Percentiles rank a stretch among this genome's conserved stretches.
These are phyloP conservation scores for Sarcophaga subvicina DNA, from an alignment of 2,888 invertebrate genomes.

Conservation along the genomic window DNA sequence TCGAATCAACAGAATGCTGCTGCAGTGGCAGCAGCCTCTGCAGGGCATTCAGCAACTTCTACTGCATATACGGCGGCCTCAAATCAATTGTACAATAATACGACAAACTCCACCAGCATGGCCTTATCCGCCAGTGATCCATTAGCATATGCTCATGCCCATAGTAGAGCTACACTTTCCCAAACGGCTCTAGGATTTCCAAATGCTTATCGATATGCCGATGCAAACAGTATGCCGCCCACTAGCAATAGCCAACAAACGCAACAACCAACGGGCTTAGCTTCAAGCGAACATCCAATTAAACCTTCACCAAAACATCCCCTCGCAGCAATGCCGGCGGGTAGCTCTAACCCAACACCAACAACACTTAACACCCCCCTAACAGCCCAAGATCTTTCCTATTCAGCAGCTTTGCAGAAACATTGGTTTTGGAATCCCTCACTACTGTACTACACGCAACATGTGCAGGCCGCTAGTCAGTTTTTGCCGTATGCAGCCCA, in stretches of 20 bases:
- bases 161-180: conserved; percentile 57
- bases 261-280: background rate
- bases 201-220: conserved; percentile 55
- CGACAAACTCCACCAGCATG: conserved; percentile 36
- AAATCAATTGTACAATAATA: conserved; percentile 55
- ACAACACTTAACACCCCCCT: conserved; percentile 70
- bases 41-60: conserved; percentile 27
- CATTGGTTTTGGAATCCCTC: conserved; percentile 82
- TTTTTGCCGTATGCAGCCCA: conserved; percentile 76
- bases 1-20: conserved; percentile 80
- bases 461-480: conserved; percentile 76
- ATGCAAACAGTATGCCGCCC: conserved; percentile 52
- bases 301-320: conserved; percentile 79
- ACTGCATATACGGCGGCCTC: conserved; percentile 26
- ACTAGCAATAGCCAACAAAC: background rate
- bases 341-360: conserved; percentile 54
- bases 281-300: conserved; percentile 72
- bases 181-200: conserved; percentile 54
- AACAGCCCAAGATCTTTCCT: conserved; percentile 77
- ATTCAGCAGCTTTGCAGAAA: conserved; percentile 78
- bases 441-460: conserved; percentile 79
- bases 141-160: conserved; percentile 64
- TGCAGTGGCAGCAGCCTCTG: conserved; percentile 74
- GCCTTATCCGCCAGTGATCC: conserved; percentile 57
- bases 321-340: conserved; percentile 44